Percentiles rank a stretch among this genome's conserved stretches.
Evolutionary conservation across 2,797 vertebrate species (phyloP).

Genomic region (Lutjanus campechanus): DNA sequence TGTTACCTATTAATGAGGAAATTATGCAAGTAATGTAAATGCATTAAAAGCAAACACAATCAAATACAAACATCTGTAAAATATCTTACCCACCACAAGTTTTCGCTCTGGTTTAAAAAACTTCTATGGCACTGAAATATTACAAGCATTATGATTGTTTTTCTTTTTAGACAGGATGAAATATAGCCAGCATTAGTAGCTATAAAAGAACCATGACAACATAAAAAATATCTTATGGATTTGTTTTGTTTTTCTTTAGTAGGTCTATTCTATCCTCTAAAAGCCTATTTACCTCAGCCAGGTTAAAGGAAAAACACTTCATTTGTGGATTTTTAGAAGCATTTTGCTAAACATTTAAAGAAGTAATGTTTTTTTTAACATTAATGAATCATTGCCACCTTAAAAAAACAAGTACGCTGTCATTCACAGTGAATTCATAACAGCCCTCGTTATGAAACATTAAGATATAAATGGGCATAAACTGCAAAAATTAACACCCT

Average conservation of each 20-base stretch:
- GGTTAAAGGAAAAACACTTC: background rate
- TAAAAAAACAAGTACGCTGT: background rate
- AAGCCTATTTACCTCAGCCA: background rate
- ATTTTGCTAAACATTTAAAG: background rate
- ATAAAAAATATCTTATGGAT: slow-evolving; percentile 26
- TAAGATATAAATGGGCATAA: slow-evolving; percentile 6
- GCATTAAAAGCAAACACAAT: background rate
- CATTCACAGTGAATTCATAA: slow-evolving; percentile 19
- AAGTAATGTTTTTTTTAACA: background rate
- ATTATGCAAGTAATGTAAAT: background rate
- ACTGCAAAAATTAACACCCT: slow-evolving; percentile 24
- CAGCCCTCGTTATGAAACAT: slow-evolving; percentile 1
- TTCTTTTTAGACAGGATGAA: slow-evolving; percentile 55
- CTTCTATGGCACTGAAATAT: slow-evolving; percentile 45
- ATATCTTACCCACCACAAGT: background rate
- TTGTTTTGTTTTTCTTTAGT: slow-evolving; percentile 4
- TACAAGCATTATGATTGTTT: slow-evolving; percentile 27
- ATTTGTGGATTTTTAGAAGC: background rate
- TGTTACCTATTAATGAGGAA: background rate
- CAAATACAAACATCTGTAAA: background rate
- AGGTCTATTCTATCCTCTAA: slow-evolving; percentile 24
- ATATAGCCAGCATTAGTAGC: slow-evolving; percentile 47
- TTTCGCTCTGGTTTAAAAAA: background rate
- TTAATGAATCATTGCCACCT: slow-evolving; percentile 5
- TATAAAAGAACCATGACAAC: slow-evolving; percentile 29